A percentile compares a stretch with the other conserved stretches of the same genome.
Evolutionary conservation across 23 tunicate species (phyloP).

Genomic region (Oikopleura dioica): DNA sequence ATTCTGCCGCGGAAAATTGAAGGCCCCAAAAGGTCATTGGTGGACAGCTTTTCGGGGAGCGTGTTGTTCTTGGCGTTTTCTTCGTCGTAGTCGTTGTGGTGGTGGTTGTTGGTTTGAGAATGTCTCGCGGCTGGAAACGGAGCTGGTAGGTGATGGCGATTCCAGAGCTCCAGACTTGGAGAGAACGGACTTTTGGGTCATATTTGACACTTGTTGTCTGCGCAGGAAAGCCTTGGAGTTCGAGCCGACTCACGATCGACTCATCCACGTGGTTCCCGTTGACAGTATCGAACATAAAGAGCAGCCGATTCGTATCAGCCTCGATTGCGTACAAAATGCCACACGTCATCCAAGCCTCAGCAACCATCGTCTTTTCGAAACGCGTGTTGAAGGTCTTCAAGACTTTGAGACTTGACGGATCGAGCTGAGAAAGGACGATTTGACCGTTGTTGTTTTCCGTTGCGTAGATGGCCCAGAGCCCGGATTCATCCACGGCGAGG

Average conservation of each 20-base stretch:
- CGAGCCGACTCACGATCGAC: slow-evolving; percentile 24
- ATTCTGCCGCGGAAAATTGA: neutral
- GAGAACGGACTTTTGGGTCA: slow-evolving; percentile 35
- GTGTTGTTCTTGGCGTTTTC: slow-evolving; percentile 15
- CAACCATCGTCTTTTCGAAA: slow-evolving; percentile 57
- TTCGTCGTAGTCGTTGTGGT: slow-evolving; percentile 20
- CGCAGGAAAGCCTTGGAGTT: slow-evolving; percentile 30
- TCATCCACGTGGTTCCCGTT: slow-evolving; percentile 15
- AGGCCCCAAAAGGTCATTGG: slow-evolving; percentile 3
- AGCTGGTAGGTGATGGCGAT: slow-evolving; percentile 29
- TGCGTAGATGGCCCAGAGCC: slow-evolving; percentile 96
- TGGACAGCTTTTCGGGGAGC: neutral
- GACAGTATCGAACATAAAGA: slow-evolving; percentile 73
- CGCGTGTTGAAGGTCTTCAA: slow-evolving; percentile 39
- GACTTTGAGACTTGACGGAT: slow-evolving; percentile 25
- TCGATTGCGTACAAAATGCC: slow-evolving; percentile 66
- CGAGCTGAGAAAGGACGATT: slow-evolving; percentile 54
- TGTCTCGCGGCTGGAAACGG: slow-evolving; percentile 23
- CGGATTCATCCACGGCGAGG: slow-evolving; percentile 74
- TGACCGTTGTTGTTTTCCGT: slow-evolving; percentile 70
- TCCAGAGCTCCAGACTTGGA: slow-evolving; percentile 44
- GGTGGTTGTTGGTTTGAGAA: slow-evolving; percentile 16
- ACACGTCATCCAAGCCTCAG: slow-evolving; percentile 79
- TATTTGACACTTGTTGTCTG: slow-evolving; percentile 42
- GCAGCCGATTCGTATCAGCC: slow-evolving; percentile 31